Percentiles rank a stretch among this genome's conserved stretches.
Conservation (phyloP, 2,113 vertebrate genomes). For the Poecilia latipinna region DNA sequence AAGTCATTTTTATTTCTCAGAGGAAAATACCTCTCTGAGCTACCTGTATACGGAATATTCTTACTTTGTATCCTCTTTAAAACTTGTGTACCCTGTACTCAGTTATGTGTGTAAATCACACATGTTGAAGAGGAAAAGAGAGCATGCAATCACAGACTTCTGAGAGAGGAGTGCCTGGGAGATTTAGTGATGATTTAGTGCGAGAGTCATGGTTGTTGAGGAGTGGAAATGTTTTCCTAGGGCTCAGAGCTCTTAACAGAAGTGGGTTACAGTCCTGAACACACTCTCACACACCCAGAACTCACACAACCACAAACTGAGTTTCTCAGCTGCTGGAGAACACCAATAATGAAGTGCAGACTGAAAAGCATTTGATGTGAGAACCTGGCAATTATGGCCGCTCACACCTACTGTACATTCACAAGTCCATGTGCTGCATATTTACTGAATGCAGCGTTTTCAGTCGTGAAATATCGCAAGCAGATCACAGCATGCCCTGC, state of each 20-base stretch:
- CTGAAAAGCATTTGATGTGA: conserved; percentile 60
- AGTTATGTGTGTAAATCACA: neutral
- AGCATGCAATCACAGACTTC: conserved; percentile 29
- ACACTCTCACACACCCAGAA: conserved; percentile 19
- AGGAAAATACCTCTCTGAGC: neutral
- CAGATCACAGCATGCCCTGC: conserved; percentile 47
- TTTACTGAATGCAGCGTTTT: conserved; percentile 2
- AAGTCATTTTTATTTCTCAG: neutral
- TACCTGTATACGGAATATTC: neutral
- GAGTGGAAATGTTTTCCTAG: conserved; percentile 72
- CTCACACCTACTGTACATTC: conserved; percentile 33
- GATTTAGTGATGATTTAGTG: conserved; percentile 64
- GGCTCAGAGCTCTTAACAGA: conserved; percentile 57
- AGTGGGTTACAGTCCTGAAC: conserved; percentile 29
- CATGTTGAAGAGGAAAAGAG: neutral
- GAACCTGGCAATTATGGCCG: conserved; percentile 53
- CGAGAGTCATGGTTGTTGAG: conserved; percentile 35
- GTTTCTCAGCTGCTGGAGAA: conserved; percentile 24
- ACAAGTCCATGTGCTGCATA: neutral
- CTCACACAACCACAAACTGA: conserved; percentile 54
- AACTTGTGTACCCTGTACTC: neutral
- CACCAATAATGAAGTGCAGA: conserved; percentile 56
- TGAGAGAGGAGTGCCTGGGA: conserved; percentile 31
- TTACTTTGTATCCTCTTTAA: neutral
- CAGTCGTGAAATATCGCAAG: conserved; percentile 36